Conservation (phyloP, 1,140 invertebrate genomes). For the Dendroctonus ponderosae region DNA sequence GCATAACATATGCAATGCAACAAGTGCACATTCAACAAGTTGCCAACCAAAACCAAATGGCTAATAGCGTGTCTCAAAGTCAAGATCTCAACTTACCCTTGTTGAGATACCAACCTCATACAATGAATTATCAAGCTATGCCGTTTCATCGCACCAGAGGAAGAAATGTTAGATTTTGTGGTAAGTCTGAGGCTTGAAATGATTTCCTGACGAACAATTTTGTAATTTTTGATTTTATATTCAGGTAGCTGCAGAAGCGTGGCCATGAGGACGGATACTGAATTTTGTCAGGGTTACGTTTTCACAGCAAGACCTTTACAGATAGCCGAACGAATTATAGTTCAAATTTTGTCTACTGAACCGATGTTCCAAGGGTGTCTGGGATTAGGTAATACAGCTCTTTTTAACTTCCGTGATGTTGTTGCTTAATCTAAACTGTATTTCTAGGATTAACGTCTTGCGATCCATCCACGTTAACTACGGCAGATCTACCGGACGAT, state of each 20-base stretch:
- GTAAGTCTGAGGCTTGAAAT: conserved; percentile 7
- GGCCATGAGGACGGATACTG: conserved; percentile 76
- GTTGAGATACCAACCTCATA: conserved; percentile 65
- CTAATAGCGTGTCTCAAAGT: conserved; percentile 28
- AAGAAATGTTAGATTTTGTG: conserved; percentile 74
- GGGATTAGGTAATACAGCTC: conserved; percentile 58
- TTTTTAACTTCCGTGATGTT: background rate
- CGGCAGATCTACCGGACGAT: conserved; percentile 85
- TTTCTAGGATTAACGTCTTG: conserved; percentile 82
- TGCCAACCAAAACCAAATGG: conserved; percentile 34
- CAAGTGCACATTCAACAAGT: conserved; percentile 55
- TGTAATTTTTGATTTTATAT: conserved; percentile 1
- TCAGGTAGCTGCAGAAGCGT: conserved; percentile 70
- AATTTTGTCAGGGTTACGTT: conserved; percentile 93
- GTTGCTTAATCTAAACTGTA: background rate
- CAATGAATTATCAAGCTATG: conserved; percentile 64
- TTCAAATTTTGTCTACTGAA: conserved; percentile 83
- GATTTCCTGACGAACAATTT: background rate
- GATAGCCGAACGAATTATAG: conserved; percentile 82
- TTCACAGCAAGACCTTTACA: conserved; percentile 84
- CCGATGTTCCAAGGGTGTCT: conserved; percentile 83
- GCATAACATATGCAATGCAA: conserved; percentile 59
- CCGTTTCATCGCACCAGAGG: conserved; percentile 78
- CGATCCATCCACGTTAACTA: conserved; percentile 74
- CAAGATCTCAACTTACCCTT: conserved; percentile 56